Percentiles rank a stretch among this genome's conserved stretches.
Conservation (phyloP, 2,113 vertebrate genomes). For the Petrocephalus zakoni region DNA sequence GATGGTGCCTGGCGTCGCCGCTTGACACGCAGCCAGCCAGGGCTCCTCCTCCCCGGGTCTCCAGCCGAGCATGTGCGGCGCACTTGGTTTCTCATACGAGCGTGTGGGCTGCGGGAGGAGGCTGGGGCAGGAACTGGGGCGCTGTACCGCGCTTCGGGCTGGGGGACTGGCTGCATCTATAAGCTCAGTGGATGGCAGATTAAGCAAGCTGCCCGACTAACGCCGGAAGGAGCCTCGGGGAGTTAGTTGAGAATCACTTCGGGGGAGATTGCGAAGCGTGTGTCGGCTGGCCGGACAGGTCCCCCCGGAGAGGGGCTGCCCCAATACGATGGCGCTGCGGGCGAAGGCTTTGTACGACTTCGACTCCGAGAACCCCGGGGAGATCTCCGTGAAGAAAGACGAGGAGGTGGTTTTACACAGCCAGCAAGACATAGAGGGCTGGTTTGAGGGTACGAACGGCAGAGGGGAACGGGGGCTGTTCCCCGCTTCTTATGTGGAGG, state of each 20-base stretch:
- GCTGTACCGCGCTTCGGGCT: background rate
- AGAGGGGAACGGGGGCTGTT: constrained; percentile 85
- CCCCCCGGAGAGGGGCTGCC: constrained; percentile 7
- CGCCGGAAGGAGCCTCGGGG: background rate
- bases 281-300: constrained; percentile 16
- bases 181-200: background rate
- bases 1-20: background rate
- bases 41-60: constrained; percentile 34
- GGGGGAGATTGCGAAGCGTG: background rate
- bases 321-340: constrained; percentile 72
- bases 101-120: background rate
- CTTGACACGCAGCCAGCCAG: background rate
- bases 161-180: background rate
- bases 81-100: constrained; percentile 18
- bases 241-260: background rate
- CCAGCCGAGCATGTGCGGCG: constrained; percentile 20
- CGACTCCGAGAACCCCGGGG: constrained; percentile 83
- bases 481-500: constrained; percentile 90
- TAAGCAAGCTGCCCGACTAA: background rate
- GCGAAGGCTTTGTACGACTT: constrained; percentile 89
- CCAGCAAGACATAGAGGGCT: constrained; percentile 87
- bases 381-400: constrained; percentile 82
- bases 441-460: constrained; percentile 88
- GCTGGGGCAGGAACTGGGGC: background rate
- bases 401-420: constrained; percentile 84